Evolutionary conservation across 2,797 vertebrate genomes (phyloP), one percentile per base, ranked within the genome.

Genomic region (Vultur gryphus): DNA sequence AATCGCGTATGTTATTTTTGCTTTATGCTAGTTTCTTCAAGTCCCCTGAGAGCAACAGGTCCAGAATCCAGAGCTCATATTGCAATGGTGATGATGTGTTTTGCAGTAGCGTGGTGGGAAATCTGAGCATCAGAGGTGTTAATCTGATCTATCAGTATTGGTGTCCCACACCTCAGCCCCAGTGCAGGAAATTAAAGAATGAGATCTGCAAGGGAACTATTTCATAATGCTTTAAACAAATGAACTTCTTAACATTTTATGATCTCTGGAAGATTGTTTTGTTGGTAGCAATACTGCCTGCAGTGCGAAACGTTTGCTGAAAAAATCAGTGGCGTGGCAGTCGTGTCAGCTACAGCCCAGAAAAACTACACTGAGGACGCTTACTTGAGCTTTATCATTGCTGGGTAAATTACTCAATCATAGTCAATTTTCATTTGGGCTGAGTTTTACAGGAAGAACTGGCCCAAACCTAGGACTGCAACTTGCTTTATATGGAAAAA

Each of bases 151-250:
- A 6, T 77, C 94, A 95, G 49, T 96, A 95, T 93, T 95, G 97
- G 94, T 97, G 97, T 96, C 96, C 95, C 94, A 94, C 97, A 97
- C 96, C 90, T 95, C 94, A n/a, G 93, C 83, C 81, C 87, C 25
- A 2, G 41, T 71, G 96, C 96, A 97, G 96, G 97, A 97, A 97
- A 97, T 97, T 97, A 97, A 97, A 97, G 93, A 90, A 87, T 35
- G 94, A 95, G 92, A 95, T 96, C 96, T 94, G 95, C 84, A 75
- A 95, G 95, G 86, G 84, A 95, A 85, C 95, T 93, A n/a, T 97
- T 97, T 96, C 96, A 97, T 96, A 95, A 96, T 93, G 92, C 93
- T 97, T 97, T 97, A 97, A 97, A 97, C 97, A 97, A 97, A 97
- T 96, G 97, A 97, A 96, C 97, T 97, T 94, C 96, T 97, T 96